A percentile compares a stretch with the other conserved stretches of the same genome.
These are phyloP conservation scores for Heliconius erato DNA, from an alignment of 2,888 invertebrate genomes.

Conservation along the genomic window DNA sequence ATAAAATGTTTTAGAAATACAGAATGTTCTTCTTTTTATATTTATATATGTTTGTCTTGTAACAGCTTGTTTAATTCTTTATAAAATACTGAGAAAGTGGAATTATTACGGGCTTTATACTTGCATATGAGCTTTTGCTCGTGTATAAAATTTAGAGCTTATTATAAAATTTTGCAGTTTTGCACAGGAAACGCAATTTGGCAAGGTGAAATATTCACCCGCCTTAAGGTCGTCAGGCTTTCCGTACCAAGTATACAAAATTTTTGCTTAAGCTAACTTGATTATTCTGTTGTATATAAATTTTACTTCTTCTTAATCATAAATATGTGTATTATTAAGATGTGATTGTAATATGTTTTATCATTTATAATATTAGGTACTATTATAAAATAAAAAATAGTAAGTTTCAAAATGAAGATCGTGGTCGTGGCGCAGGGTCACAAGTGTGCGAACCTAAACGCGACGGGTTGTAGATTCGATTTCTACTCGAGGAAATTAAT, in stretches of 20 bases:
- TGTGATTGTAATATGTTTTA: no score
- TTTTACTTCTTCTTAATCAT: background rate
- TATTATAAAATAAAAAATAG: no score
- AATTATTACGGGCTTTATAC: constrained; percentile 7
- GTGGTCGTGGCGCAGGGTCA: no score
- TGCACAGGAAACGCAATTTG: constrained; percentile 13
- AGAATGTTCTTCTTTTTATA: no score
- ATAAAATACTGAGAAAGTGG: background rate
- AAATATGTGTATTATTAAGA: background rate
- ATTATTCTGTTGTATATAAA: background rate
- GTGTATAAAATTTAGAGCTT: constrained; percentile 6
- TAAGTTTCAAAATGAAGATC: no score
- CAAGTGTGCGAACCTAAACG: no score
- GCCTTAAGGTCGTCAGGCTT: constrained; percentile 12
- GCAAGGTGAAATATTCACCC: constrained; percentile 20
- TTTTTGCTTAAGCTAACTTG: background rate
- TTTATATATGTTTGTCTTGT: background rate
- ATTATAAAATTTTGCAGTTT: constrained; percentile 24
- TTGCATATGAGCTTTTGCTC: constrained; percentile 22
- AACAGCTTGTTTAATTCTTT: background rate
- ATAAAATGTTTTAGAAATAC: no score
- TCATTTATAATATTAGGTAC: no score
- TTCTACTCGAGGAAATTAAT: no score
- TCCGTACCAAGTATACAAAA: constrained; percentile 9
- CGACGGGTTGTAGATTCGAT: no score